These are phyloP conservation scores for Idaea aversata DNA, from an alignment of 2,888 invertebrate species.

Conservation along the genomic window DNA sequence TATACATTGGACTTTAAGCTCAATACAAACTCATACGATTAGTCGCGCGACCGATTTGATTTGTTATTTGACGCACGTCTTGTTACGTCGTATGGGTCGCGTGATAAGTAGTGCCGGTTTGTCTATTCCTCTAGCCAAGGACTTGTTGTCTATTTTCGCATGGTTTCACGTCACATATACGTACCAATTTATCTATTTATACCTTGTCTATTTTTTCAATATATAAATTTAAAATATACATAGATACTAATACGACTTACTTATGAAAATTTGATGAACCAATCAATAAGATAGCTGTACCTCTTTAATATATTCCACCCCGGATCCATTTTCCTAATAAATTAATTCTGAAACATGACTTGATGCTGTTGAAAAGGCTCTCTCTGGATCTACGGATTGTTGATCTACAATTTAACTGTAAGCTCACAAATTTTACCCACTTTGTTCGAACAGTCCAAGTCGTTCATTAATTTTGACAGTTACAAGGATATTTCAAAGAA, in stretches of 20 bases:
- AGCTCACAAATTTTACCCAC: neutral
- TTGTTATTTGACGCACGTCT: neutral
- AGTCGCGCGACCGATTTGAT: neutral
- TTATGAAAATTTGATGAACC: neutral
- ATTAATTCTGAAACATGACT: neutral
- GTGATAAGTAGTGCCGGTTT: neutral
- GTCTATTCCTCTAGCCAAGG: neutral
- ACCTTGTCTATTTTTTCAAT: neutral
- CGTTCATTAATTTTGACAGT: neutral
- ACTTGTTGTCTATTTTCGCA: neutral
- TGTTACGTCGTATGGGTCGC: neutral
- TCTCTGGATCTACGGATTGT: slow-evolving; percentile 10
- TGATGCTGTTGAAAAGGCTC: neutral
- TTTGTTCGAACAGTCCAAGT: neutral
- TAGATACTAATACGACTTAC: neutral
- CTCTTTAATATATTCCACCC: neutral
- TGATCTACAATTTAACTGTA: neutral
- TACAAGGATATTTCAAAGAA: neutral
- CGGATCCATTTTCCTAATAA: neutral
- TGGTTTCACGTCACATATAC: neutral
- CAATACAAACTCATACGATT: neutral
- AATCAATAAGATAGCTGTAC: neutral
- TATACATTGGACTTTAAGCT: neutral
- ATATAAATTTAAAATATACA: neutral
- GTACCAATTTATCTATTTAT: neutral